Conservation (phyloP, 2,797 vertebrate species). For the Chelidonichthys spinosus region DNA sequence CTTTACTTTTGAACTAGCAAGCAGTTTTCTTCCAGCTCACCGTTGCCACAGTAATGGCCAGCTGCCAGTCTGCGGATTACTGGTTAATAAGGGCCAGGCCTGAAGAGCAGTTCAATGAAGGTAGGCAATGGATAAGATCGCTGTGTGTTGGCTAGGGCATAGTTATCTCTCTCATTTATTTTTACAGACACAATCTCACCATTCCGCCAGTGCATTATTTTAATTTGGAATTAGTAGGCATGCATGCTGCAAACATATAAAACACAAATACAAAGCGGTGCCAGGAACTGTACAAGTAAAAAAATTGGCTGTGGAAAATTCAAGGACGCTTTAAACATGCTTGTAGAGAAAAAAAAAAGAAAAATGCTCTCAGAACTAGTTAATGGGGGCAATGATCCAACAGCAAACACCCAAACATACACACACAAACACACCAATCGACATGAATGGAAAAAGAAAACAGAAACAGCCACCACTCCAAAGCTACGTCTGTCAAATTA, state of each 20-base stretch:
- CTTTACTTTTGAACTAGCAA: constrained; percentile 83
- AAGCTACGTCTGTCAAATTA: constrained; percentile 77
- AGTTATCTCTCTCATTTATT: constrained; percentile 27
- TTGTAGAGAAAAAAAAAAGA: not conserved
- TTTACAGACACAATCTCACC: constrained; percentile 11
- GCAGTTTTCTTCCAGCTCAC: constrained; percentile 78
- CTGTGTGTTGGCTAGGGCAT: constrained; percentile 48
- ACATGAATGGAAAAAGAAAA: constrained; percentile 58
- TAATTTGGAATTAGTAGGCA: constrained; percentile 24
- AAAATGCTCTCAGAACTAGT: constrained; percentile 31
- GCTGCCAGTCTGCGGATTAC: constrained; percentile 84
- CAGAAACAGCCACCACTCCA: constrained; percentile 62
- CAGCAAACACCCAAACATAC: constrained; percentile 47
- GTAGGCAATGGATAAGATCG: constrained; percentile 79
- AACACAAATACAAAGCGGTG: constrained; percentile 22
- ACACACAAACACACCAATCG: constrained; percentile 32
- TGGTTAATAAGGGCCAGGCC: constrained; percentile 83
- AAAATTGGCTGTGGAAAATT: constrained; percentile 24
- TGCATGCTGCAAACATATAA: constrained; percentile 3
- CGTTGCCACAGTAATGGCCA: constrained; percentile 87
- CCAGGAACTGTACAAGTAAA: not conserved
- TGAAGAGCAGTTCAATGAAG: constrained; percentile 83
- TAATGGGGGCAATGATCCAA: constrained; percentile 47
- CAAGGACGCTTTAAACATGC: constrained; percentile 31
- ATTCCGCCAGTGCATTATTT: not conserved